A percentile compares a stretch with the other conserved stretches of the same genome.
These are phyloP conservation scores for Acestrorhynchus altus DNA, from an alignment of 2,797 vertebrate species.

Conservation along the genomic window DNA sequence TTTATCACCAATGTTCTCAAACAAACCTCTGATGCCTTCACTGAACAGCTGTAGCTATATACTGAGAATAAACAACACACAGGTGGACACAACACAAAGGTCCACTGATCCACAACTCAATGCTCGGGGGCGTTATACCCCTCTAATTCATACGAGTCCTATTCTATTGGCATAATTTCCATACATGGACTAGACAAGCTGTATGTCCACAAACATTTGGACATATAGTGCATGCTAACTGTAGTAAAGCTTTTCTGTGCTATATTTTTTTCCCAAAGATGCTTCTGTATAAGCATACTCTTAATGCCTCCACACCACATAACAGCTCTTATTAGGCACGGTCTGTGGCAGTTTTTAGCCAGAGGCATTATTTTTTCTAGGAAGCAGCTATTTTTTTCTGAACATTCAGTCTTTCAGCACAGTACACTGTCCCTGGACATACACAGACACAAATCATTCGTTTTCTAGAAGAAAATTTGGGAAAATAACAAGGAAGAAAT, in stretches of 20 bases:
- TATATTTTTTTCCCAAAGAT: background rate
- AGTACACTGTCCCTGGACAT: background rate
- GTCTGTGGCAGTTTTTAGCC: background rate
- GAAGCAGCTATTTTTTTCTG: conserved; percentile 1
- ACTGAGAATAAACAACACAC: no score
- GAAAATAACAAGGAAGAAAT: background rate
- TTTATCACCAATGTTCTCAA: no score
- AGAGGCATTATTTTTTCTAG: conserved; percentile 14
- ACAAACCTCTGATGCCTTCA: no score
- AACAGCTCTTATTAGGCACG: background rate
- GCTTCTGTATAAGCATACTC: background rate
- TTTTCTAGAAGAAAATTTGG: background rate
- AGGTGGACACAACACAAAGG: no score
- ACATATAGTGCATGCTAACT: no score
- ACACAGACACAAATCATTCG: conserved; percentile 4
- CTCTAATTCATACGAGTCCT: no score
- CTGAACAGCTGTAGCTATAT: no score
- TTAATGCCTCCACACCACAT: background rate
- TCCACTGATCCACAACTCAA: no score
- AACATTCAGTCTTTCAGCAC: background rate
- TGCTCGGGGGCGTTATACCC: no score
- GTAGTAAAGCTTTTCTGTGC: background rate
- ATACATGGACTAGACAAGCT: no score
- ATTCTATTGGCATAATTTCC: no score
- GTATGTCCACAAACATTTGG: background rate